Evolutionary conservation across 2,113 vertebrate genomes (phyloP).

Genomic region (Sylvilagus bachmani): DNA sequence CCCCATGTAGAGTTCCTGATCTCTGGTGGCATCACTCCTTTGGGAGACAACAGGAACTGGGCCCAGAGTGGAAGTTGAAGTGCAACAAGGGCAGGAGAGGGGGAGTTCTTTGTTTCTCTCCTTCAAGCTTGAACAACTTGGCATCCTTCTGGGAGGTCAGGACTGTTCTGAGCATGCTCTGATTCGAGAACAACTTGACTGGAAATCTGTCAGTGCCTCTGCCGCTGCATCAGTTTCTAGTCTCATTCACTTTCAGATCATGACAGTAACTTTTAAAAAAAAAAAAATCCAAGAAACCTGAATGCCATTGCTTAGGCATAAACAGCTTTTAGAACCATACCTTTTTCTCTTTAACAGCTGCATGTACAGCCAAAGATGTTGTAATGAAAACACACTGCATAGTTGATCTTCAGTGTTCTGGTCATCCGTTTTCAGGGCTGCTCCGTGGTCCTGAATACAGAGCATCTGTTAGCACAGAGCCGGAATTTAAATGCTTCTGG

Average conservation of each 20-base stretch:
- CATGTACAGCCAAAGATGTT: neutral
- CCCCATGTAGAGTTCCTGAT: neutral
- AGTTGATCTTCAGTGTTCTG: neutral
- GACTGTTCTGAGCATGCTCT: neutral
- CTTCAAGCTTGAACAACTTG: neutral
- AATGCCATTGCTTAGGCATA: neutral
- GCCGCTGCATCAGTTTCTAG: neutral
- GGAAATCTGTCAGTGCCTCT: neutral
- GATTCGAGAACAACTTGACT: neutral
- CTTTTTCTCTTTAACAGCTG: neutral
- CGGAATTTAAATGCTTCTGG: slow-evolving; percentile 44
- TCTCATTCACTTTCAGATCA: slow-evolving; percentile 17
- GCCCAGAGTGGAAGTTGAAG: neutral
- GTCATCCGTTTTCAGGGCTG: neutral
- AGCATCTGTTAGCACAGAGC: slow-evolving; percentile 20
- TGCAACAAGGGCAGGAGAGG: neutral
- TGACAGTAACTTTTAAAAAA: slow-evolving; percentile 42
- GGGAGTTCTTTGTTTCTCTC: neutral
- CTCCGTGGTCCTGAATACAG: slow-evolving; percentile 44
- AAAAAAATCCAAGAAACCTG: neutral
- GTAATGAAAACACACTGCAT: neutral
- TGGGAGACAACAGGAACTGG: neutral
- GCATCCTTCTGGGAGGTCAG: neutral
- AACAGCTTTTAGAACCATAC: neutral
- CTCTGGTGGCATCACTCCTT: neutral